Evolutionary conservation across 2,113 vertebrate genomes (phyloP).

Genomic region (Zosterops pallidus): DNA sequence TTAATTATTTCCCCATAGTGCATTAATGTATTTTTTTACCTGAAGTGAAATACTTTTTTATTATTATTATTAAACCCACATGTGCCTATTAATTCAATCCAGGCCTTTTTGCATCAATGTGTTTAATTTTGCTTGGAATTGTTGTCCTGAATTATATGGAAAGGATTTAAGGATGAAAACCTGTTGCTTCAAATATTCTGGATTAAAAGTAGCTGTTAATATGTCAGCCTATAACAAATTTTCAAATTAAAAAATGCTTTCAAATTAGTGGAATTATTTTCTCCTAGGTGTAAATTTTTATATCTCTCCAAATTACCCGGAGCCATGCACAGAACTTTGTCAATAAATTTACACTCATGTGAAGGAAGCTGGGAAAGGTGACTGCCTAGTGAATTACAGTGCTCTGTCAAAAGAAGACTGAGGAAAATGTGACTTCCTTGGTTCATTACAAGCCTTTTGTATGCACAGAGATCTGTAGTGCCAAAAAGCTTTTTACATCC

Average conservation of each 20-base stretch:
- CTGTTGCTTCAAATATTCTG: background rate
- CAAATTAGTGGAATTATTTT: background rate
- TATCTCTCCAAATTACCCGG: background rate
- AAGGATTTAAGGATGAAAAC: background rate
- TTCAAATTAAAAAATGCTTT: background rate
- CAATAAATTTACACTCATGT: accelerated
- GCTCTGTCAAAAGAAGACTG: background rate
- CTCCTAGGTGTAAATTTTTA: background rate
- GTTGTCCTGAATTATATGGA: background rate
- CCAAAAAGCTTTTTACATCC: background rate
- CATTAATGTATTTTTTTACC: background rate
- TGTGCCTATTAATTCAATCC: background rate
- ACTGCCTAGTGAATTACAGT: background rate
- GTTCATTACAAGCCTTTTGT: background rate
- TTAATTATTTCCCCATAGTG: background rate
- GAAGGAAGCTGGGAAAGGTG: background rate
- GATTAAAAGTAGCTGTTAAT: background rate
- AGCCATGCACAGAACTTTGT: background rate
- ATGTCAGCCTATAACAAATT: background rate
- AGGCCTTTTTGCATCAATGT: background rate
- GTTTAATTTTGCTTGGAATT: background rate
- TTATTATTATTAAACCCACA: background rate
- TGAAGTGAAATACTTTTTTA: background rate
- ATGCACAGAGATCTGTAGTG: background rate
- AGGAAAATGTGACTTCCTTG: background rate